Base-by-base conservation (phyloP, 1,140 invertebrate species). In the Stratiolaelaps scimitus region DNA sequence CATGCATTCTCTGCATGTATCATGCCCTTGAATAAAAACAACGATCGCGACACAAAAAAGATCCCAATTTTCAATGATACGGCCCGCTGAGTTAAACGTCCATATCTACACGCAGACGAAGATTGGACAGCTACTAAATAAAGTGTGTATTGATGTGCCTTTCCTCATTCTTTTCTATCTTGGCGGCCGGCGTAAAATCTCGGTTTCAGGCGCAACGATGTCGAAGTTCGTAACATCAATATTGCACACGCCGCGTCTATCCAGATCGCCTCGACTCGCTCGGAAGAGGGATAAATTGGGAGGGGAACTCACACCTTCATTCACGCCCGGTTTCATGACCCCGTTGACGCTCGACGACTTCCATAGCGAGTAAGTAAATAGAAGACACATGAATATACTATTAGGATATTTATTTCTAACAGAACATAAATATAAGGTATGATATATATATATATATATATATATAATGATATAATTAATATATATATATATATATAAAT, bases 151-250 rank as follows among this genome's bases (percentile, higher is more conserved):
- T 45, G 44, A 13, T 45, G 44, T 23, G 15, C 47, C 4, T 48
- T 19, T 34, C 34, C 53, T 2, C 2, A 34, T 60, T 17, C 23
- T 23, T 29, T 60, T 26, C 53, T 34, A 26, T 23, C 15, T 48
- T 0, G 4, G 26, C 34, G 4, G 23, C 17, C 4, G 34, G 53
- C 26, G 53, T 15, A 60, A 23, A 26, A 60, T 20, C 1, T 40
- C n/a, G n/a, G 34, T 40, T 40, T 40, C 34, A 40, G 34, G 34
- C 34, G 10, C 34, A 40, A 40, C 34, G 10, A 60, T 60, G 53
- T 26, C 53, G 53, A 60, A 60, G 23, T 60, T 60, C 20, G 53
- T 60, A 23, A 60, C 53, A 34, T 60, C 53, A 34, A 60, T 60
- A 29, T 26, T 60, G 23, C 53, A 60, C 23, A 60, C 53, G 1